Base-by-base conservation (phyloP, 1,140 invertebrate genomes). In the Trichoplusia ni region DNA sequence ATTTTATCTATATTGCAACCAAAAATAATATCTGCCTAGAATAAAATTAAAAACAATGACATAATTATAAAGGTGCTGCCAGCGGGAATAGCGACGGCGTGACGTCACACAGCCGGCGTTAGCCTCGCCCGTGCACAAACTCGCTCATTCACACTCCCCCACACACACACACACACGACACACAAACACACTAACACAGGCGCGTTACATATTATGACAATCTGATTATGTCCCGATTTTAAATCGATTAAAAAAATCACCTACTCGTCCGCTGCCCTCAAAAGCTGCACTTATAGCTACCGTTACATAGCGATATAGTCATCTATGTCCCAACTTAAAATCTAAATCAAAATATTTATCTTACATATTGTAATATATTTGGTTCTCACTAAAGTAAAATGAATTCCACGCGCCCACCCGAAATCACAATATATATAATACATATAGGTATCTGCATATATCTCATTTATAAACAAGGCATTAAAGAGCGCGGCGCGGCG, bases 21-120 rank as follows among this genome's bases (percentile, higher is more conserved):
- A 59, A 73, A 58, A 72, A 67, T 79, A 69, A 75, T 77, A 84
- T 79, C 75, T 78, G 75, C 67, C 73, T 81, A 82, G 49, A 87
- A 87, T 87, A 86, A 87, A 61, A 86, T 87, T 87, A 87, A 86
- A 85, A 87, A 87, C 84, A 85, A 87, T 65, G 53, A 73, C 44
- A 56, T 67, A 54, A 72, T 67, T 59, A 63, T 67, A 51, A 14
- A 23, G 23, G 18, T 37, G 33, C n/a, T n/a, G n/a, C 11, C 9
- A 23, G 42, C 23, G 11, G 4, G 42, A 9, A 23, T 11, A 21
- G n/a, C 13, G 14, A 4, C 14, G 35, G 5, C 8, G 7, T 21
- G 38, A 40, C 21, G 33, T 66, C 53, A 27, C 49, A 67, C 64
- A n/a, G n/a, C n/a, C n/a, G n/a, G n/a, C n/a, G n/a, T n/a, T n/a